These are phyloP conservation scores for Caenorhabditis uteleia DNA, from an alignment of 2,888 invertebrate genomes.

Conservation along the genomic window DNA sequence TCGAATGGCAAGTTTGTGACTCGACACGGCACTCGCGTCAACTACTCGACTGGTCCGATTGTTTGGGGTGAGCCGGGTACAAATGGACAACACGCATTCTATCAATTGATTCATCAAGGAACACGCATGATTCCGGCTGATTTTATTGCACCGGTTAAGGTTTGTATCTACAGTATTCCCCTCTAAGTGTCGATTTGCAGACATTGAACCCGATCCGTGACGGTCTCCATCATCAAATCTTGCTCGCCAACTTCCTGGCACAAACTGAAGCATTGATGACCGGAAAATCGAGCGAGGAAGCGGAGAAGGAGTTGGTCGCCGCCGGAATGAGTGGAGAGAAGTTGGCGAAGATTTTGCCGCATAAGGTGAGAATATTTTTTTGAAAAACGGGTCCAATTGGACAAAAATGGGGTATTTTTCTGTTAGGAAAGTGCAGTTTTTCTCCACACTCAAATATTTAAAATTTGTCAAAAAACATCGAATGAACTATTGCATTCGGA, in stretches of 20 bases:
- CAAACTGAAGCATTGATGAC: slow-evolving; percentile 98
- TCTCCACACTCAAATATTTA: no score
- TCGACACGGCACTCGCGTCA: slow-evolving; percentile 71
- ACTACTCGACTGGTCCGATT: slow-evolving; percentile 79
- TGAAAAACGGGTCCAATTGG: not conserved
- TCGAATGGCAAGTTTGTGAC: slow-evolving; percentile 89
- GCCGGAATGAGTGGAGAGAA: slow-evolving; percentile 81
- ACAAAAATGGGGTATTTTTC: no score
- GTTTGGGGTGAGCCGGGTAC: slow-evolving; percentile 99
- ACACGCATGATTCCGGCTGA: slow-evolving; percentile 91
- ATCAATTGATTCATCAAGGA: slow-evolving; percentile 76
- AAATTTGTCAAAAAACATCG: no score
- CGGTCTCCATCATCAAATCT: slow-evolving; percentile 88
- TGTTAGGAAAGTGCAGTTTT: no score
- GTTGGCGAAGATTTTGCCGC: slow-evolving; percentile 83
- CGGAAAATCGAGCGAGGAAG: slow-evolving; percentile 78
- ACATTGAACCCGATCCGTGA: slow-evolving; percentile 85
- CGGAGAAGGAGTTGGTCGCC: slow-evolving; percentile 81
- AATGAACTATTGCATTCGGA: no score
- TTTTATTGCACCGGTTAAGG: slow-evolving; percentile 91
- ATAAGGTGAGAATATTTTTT: slow-evolving; percentile 79
- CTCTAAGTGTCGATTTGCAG: no score
- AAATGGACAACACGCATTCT: slow-evolving; percentile 99
- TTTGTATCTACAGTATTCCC: no score
- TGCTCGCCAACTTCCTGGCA: slow-evolving; percentile 94